Evolutionary conservation across 2,797 vertebrate species (phyloP).

Genomic region (Chrysolophus pictus): DNA sequence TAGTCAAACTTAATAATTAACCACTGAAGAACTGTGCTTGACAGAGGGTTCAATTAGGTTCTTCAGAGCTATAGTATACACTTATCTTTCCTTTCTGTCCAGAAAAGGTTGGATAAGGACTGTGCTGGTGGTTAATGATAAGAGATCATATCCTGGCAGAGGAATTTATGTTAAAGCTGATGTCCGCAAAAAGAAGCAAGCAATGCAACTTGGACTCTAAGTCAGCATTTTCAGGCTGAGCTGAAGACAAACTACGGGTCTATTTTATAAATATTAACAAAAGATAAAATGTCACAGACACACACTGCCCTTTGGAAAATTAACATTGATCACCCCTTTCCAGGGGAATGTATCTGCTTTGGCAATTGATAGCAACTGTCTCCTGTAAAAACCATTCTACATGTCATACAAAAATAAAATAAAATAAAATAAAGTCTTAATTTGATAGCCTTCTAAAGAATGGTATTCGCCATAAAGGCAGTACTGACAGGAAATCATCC

Average conservation of each 20-base stretch:
- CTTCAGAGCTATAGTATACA: not conserved
- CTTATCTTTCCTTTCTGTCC: not conserved
- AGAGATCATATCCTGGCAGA: not conserved
- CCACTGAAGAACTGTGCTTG: too few relatives aligned
- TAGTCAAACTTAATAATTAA: too few relatives aligned
- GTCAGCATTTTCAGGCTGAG: not conserved
- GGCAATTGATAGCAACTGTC: too few relatives aligned
- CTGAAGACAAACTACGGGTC: not conserved
- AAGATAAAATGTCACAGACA: not conserved
- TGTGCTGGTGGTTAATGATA: not conserved
- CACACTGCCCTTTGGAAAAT: not conserved
- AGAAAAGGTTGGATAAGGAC: not conserved
- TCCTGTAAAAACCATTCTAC: too few relatives aligned
- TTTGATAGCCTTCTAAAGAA: not conserved
- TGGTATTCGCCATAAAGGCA: not conserved
- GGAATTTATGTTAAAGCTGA: not conserved
- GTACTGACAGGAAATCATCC: not conserved
- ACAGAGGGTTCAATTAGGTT: not conserved
- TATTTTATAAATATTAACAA: not conserved
- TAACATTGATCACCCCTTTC: not conserved
- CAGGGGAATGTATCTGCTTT: not conserved
- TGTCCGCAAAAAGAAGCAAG: not conserved
- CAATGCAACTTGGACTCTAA: not conserved
- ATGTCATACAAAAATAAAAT: too few relatives aligned
- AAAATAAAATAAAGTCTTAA: not conserved